These are phyloP conservation scores for Orcinus orca DNA, from an alignment of 2,113 vertebrate species.

Conservation along the genomic window DNA sequence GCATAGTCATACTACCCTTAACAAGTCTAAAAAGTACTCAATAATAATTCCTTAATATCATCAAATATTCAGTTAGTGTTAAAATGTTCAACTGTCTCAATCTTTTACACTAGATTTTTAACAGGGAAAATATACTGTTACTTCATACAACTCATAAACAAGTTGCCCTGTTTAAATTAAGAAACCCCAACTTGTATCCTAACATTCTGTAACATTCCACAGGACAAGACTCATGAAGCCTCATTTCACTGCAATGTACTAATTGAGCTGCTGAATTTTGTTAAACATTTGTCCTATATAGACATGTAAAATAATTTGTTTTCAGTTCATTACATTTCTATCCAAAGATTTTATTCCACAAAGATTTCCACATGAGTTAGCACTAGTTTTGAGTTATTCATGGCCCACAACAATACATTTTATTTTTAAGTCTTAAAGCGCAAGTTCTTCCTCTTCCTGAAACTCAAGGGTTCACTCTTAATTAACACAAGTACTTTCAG, in stretches of 20 bases:
- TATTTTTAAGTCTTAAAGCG: slow-evolving; percentile 52
- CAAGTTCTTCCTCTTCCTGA: slow-evolving; percentile 43
- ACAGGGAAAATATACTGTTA: background rate
- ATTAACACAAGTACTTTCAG: slow-evolving; percentile 43
- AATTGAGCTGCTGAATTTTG: slow-evolving; percentile 36
- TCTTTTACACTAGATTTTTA: background rate
- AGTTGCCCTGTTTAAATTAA: slow-evolving; percentile 30
- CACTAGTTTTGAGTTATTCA: slow-evolving; percentile 38
- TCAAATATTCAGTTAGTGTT: background rate
- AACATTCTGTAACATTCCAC: background rate
- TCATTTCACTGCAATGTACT: background rate
- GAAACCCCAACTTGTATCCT: background rate
- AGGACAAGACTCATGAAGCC: background rate
- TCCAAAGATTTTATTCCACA: slow-evolving; percentile 48
- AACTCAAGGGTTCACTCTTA: slow-evolving; percentile 31
- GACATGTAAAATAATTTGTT: slow-evolving; percentile 65
- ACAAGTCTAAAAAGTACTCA: background rate
- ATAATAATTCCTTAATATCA: background rate
- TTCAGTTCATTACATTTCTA: slow-evolving; percentile 62
- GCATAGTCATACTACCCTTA: background rate
- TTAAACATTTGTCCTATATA: slow-evolving; percentile 54
- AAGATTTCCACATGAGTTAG: slow-evolving; percentile 55
- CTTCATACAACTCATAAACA: background rate
- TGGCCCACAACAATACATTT: slow-evolving; percentile 36
- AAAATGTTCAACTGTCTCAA: background rate